phyloP scores from a whole-genome alignment of 2,113 vertebrate species.

The Triplophysa siluroides region DNA sequence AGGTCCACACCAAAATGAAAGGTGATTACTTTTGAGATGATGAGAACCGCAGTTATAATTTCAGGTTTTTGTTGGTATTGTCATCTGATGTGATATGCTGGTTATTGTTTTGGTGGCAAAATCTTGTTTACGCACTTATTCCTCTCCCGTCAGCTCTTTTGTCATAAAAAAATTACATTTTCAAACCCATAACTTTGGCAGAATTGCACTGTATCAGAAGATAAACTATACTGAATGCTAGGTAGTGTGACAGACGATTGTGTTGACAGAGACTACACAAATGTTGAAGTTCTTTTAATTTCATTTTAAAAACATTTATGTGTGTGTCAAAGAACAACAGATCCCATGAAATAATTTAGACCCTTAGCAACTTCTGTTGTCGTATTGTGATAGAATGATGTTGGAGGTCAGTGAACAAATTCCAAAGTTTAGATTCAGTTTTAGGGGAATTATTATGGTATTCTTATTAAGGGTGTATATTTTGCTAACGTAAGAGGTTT shows the following conservation, averaged over 20 bases:
- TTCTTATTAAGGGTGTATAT: too few species aligned
- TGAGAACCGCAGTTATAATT: not conserved
- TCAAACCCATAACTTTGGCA: not conserved
- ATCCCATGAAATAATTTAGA: too few species aligned
- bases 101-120: not conserved
- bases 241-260: not conserved
- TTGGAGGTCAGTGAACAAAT: not conserved
- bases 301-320: not conserved
- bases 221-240: not conserved
- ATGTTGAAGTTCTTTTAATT: not conserved
- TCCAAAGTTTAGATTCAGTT: too few species aligned
- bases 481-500: too few species aligned
- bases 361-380: not conserved
- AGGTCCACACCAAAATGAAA: conserved; percentile 91
- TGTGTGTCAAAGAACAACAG: not conserved
- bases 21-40: conserved; percentile 68
- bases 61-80: too few species aligned
- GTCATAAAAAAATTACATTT: too few species aligned
- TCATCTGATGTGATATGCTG: not conserved
- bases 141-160: not conserved
- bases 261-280: not conserved
- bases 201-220: not conserved
- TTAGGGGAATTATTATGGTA: too few species aligned
- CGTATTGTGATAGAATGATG: not conserved
- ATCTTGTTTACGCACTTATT: not conserved